These are phyloP conservation scores for Halictus rubicundus DNA, from an alignment of 1,140 invertebrate species.

Conservation along the genomic window DNA sequence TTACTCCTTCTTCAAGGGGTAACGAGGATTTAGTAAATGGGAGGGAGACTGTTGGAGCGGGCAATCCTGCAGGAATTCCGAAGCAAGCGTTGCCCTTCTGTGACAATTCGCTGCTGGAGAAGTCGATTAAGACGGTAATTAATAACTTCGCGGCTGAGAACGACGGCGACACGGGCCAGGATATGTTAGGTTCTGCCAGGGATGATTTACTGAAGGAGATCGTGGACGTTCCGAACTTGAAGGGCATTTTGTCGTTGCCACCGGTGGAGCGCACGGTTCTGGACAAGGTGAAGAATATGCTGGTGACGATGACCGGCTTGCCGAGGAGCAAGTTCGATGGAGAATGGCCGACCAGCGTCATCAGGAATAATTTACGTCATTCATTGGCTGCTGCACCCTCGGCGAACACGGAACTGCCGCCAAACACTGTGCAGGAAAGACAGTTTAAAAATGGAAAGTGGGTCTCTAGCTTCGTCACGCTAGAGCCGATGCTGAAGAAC, in stretches of 20 bases:
- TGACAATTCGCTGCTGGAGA: constrained; percentile 51
- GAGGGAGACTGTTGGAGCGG: background rate
- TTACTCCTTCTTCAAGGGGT: background rate
- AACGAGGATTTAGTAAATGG: background rate
- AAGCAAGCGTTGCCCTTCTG: constrained; percentile 36
- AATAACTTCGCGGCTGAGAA: constrained; percentile 63
- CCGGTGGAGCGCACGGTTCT: constrained; percentile 65
- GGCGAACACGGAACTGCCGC: constrained; percentile 3
- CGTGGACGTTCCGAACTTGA: constrained; percentile 60
- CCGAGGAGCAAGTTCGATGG: constrained; percentile 40
- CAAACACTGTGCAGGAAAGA: constrained; percentile 50
- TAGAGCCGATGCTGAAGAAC: constrained; percentile 16
- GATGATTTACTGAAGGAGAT: constrained; percentile 64
- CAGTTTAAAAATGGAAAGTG: constrained; percentile 49
- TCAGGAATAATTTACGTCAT: constrained; percentile 49
- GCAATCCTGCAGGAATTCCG: background rate
- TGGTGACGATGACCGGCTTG: constrained; percentile 46
- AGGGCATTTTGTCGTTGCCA: constrained; percentile 60
- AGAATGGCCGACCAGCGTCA: constrained; percentile 29
- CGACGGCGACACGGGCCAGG: constrained; percentile 13
- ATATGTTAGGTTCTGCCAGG: constrained; percentile 25
- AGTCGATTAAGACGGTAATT: constrained; percentile 66
- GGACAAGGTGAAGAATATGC: constrained; percentile 55
- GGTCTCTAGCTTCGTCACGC: constrained; percentile 26
- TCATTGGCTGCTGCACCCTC: constrained; percentile 27